Evolutionary conservation across 2,113 vertebrate genomes (phyloP), one percentile per base, ranked within the genome.

Genomic region (Syrrhaptes paradoxus): DNA sequence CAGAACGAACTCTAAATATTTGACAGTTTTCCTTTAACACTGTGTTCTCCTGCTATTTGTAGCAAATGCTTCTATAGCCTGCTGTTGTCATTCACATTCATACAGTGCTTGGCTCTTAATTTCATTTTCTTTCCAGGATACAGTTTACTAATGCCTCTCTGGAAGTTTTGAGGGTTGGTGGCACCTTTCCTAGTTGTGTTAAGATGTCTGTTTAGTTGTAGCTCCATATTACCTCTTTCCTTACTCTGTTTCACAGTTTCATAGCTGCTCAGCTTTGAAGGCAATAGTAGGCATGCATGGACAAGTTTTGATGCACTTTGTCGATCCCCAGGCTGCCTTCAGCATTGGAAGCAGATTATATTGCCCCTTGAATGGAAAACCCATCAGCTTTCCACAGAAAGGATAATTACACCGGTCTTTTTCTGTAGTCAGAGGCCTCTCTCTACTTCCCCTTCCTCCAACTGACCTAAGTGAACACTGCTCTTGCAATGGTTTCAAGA

Each of bases 51-150:
- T 34, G 21, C 29, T 67, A 26, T 5, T 3, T 71, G 55, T 54
- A 71, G 22, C 25, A 81, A 78, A 87, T 55, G 26, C 7, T 11
- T 87, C 26, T 65, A 6, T 25, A 66, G n/a, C 61, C 38, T 61
- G 28, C 41, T 89, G 52, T 25, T 49, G 38, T 31, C 25, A 32
- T 79, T 90, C 16, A n/a, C 31, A 17, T 66, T 66, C 14, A 54
- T 6, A 15, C 9, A 13, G 28, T 36, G 21, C 26, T 68, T 0
- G 0, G 7, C 14, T 26, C 8, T 61, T 76, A 72, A 41, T 43
- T 76, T 25, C 5, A 41, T 85, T 93, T 7, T 61, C 41, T 91
- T 85, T 54, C 41, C 8, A 18, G 46, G 19, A 58, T n/a, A 51
- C 18, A 58, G 49, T 67, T 92, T 74, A 43, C 9, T 38, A 20